phyloP scores from a whole-genome alignment of 2,888 invertebrate genomes.

The Elmis aenea region DNA sequence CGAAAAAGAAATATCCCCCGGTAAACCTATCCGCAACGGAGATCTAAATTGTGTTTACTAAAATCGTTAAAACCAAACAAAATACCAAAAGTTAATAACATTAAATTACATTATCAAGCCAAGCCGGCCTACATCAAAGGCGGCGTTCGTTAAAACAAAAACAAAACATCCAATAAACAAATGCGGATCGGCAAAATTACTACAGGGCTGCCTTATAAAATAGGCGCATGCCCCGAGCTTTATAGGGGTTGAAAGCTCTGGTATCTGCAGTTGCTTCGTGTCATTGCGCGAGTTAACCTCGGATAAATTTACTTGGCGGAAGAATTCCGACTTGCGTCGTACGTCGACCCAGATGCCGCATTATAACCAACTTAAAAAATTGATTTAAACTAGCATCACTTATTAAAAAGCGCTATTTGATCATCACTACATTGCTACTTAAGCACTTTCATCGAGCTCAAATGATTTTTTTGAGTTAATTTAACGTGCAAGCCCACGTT shows the following conservation, averaged over 20 bases:
- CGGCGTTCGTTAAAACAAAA: constrained; percentile 18
- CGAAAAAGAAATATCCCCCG: no score
- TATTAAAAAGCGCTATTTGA: no score
- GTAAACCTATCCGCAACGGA: no score
- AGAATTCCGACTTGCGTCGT: constrained; percentile 14
- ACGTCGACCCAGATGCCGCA: no score
- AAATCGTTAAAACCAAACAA: constrained; percentile 9
- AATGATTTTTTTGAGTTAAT: no score
- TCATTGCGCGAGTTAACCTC: constrained; percentile 11
- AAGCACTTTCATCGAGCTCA: no score
- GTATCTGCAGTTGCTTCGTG: constrained; percentile 28
- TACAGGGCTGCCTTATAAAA: constrained; percentile 16
- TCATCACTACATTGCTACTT: no score
- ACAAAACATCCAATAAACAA: constrained; percentile 31
- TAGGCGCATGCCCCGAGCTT: constrained; percentile 23
- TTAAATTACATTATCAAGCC: constrained; percentile 10
- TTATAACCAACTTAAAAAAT: no score
- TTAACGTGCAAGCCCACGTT: no score
- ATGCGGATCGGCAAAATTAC: constrained; percentile 24
- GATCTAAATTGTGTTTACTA: no score
- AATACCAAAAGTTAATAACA: constrained; percentile 11
- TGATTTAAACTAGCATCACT: no score
- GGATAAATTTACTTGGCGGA: constrained; percentile 8
- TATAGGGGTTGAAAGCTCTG: constrained; percentile 23
- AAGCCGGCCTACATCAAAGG: constrained; percentile 15